A percentile compares a stretch with the other conserved stretches of the same genome.
Conservation (phyloP, 2,113 vertebrate species). For the Nymphicus hollandicus region DNA sequence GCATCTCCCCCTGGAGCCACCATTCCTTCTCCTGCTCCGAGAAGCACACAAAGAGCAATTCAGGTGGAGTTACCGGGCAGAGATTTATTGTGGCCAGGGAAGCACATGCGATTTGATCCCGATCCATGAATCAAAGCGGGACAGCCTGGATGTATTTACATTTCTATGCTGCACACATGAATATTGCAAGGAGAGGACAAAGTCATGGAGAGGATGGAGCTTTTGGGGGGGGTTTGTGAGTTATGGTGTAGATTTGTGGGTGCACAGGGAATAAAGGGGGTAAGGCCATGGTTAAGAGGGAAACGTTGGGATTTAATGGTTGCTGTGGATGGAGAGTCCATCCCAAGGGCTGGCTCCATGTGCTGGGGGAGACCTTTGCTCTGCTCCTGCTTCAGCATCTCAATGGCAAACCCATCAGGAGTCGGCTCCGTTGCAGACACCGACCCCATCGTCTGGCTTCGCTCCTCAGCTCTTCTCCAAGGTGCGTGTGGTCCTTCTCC, state of each 20-base stretch:
- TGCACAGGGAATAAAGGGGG: not conserved
- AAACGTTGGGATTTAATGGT: not conserved
- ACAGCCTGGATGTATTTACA: slow-evolving; percentile 2
- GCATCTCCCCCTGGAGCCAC: not conserved
- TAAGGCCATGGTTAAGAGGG: too few relatives aligned
- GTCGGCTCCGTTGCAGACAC: accelerated
- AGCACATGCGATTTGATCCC: not conserved
- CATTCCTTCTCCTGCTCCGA: not conserved
- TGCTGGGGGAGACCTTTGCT: not conserved
- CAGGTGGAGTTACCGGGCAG: not conserved
- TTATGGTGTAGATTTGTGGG: not conserved
- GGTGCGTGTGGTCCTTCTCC: not conserved
- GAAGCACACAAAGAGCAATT: slow-evolving; percentile 9
- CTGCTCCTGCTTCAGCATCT: not conserved
- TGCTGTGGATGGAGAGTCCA: not conserved
- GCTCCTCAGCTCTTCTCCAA: not conserved
- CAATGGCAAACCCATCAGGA: not conserved
- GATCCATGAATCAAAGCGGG: not conserved
- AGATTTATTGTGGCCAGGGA: not conserved
- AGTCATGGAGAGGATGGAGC: not conserved
- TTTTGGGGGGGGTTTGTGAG: not conserved
- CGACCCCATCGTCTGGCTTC: not conserved
- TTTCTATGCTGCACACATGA: not conserved
- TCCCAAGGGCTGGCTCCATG: accelerated
- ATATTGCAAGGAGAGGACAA: not conserved